Conservation (phyloP, 2,888 invertebrate genomes). For the Metopia argyrocephala region DNA sequence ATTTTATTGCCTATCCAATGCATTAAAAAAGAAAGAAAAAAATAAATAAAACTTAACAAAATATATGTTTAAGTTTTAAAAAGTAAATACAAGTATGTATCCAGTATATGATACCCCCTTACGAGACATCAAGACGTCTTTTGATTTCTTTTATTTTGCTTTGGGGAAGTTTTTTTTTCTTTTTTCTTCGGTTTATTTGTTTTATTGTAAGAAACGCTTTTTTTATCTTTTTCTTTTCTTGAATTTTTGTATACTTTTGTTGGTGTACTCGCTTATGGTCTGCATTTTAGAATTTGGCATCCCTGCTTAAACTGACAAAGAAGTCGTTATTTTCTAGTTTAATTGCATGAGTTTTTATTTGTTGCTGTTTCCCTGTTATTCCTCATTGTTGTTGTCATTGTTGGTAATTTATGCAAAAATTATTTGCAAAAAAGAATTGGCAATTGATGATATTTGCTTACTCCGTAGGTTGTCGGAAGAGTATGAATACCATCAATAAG, state of each 20-base stretch:
- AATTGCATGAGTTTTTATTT: constrained; percentile 76
- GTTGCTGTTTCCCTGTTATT: constrained; percentile 23
- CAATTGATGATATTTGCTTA: background rate
- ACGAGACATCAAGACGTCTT: constrained; percentile 76
- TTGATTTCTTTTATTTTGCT: constrained; percentile 17
- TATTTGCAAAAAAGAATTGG: background rate
- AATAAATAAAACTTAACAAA: too few species aligned
- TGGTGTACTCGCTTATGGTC: constrained; percentile 1
- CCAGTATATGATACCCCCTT: constrained; percentile 71
- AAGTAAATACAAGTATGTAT: too few species aligned
- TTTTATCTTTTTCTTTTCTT: constrained; percentile 21
- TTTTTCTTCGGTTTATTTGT: background rate
- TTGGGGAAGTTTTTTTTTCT: background rate
- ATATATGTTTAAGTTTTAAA: too few species aligned
- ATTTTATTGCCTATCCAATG: constrained; percentile 44
- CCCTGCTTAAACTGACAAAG: constrained; percentile 61
- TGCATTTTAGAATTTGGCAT: constrained; percentile 48
- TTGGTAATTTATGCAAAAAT: constrained; percentile 45
- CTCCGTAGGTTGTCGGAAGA: background rate
- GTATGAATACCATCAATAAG: too few species aligned
- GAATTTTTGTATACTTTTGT: constrained; percentile 14
- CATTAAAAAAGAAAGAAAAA: too few species aligned
- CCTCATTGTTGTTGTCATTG: constrained; percentile 11
- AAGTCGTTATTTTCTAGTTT: constrained; percentile 75
- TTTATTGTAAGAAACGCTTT: constrained; percentile 30